phyloP scores from a whole-genome alignment of 1,140 invertebrate genomes.

The Drosophila rhopaloa region DNA sequence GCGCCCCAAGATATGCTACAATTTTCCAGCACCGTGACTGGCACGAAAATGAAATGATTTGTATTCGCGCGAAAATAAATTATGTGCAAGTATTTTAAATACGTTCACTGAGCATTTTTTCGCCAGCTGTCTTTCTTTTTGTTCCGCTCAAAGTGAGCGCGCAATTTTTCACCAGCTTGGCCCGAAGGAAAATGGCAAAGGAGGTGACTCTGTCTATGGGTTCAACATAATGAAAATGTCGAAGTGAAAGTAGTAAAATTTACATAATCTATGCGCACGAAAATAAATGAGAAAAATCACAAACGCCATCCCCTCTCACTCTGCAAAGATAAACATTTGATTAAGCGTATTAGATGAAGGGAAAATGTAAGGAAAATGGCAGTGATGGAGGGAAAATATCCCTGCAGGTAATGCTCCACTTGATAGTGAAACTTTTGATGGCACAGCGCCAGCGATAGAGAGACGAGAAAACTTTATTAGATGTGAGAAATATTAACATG shows the following conservation, averaged over 20 bases:
- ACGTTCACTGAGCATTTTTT: constrained; percentile 63
- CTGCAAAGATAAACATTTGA: constrained; percentile 77
- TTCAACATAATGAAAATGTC: constrained; percentile 79
- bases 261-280: constrained; percentile 81
- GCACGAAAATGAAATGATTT: constrained; percentile 82
- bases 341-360: constrained; percentile 69
- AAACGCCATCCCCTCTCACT: constrained; percentile 8
- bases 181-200: constrained; percentile 10
- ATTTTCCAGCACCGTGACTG: constrained; percentile 66
- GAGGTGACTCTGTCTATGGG: constrained; percentile 37
- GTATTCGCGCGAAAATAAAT: constrained; percentile 81
- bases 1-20: constrained; percentile 72
- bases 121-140: constrained; percentile 4
- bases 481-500: constrained; percentile 75
- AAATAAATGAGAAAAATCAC: constrained; percentile 80
- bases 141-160: constrained; percentile 53
- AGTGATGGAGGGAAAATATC: constrained; percentile 6
- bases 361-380: constrained; percentile 10
- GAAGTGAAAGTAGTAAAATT: constrained; percentile 83
- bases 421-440: constrained; percentile 58
- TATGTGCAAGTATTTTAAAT: constrained; percentile 83
- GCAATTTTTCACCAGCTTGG: constrained; percentile 66
- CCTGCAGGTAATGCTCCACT: constrained; percentile 48
- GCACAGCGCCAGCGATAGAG: constrained; percentile 29
- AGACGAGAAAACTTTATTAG: constrained; percentile 66